Conservation (phyloP, 2,113 vertebrate genomes). For the Amphiprion ocellaris region DNA sequence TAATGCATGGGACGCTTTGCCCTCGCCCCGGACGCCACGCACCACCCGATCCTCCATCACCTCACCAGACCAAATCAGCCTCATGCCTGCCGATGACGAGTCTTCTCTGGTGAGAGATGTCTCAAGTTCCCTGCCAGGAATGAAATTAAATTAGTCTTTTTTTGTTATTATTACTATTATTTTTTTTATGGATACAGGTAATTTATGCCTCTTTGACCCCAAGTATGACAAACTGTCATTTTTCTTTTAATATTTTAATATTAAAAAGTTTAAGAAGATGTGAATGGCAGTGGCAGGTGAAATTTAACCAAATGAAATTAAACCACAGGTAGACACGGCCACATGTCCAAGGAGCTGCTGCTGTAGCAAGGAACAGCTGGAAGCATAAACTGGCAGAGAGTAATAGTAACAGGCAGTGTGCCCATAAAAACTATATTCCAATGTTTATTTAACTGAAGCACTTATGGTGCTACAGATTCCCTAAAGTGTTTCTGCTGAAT, state of each 20-base stretch:
- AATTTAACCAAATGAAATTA: constrained; percentile 6
- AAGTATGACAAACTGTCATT: background rate
- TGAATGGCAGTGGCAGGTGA: background rate
- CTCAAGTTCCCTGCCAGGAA: background rate
- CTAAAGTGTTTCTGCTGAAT: constrained; percentile 35
- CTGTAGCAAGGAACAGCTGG: background rate
- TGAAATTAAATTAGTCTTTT: too few species aligned
- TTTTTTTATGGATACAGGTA: background rate
- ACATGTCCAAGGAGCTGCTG: constrained; percentile 15
- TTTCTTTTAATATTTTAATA: background rate
- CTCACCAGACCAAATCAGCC: constrained; percentile 94
- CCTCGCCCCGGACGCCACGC: constrained; percentile 94
- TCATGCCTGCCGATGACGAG: constrained; percentile 91
- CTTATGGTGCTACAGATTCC: background rate
- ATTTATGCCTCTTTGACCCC: background rate
- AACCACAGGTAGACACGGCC: constrained; percentile 3
- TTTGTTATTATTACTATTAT: background rate
- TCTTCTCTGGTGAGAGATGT: constrained; percentile 87
- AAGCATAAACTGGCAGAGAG: background rate
- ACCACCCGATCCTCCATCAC: constrained; percentile 94
- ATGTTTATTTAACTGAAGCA: constrained; percentile 38
- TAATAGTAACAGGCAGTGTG: constrained; percentile 11
- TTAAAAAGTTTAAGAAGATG: constrained; percentile 3
- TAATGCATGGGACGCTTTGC: constrained; percentile 97
- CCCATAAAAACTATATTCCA: constrained; percentile 29